These are phyloP conservation scores for Luscinia megarhynchos DNA, from an alignment of 2,797 vertebrate species.

Conservation along the genomic window DNA sequence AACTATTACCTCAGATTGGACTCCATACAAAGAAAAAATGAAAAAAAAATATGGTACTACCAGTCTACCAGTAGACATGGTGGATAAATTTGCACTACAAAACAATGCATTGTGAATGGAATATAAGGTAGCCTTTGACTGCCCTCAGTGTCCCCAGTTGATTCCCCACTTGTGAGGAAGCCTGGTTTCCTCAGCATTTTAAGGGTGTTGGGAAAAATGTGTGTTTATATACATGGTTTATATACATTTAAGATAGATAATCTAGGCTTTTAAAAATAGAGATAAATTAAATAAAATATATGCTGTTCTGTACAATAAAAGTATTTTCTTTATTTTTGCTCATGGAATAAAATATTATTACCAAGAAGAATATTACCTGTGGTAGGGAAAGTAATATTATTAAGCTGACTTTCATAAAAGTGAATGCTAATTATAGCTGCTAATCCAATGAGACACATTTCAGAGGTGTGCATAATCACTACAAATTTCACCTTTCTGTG, in stretches of 20 bases:
- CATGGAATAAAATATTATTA: not conserved
- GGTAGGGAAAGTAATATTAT: conserved; percentile 9
- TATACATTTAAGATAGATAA: not conserved
- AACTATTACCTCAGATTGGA: not conserved
- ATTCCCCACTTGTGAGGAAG: not conserved
- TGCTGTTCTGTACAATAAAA: not conserved
- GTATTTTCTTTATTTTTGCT: not conserved
- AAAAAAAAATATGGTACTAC: not conserved
- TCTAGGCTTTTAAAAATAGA: not conserved
- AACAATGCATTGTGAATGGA: not conserved
- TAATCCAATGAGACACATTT: conserved; percentile 63
- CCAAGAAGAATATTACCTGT: not conserved
- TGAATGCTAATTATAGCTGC: conserved; percentile 49
- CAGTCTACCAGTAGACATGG: not conserved
- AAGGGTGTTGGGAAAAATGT: not conserved
- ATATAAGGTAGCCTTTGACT: not conserved
- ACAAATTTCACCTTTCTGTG: conserved; percentile 54
- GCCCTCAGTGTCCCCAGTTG: not conserved
- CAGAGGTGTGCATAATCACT: conserved; percentile 48
- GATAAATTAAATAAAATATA: not conserved
- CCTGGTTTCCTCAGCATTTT: not conserved
- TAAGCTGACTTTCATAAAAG: conserved; percentile 30
- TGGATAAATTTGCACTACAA: not conserved
- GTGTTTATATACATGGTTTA: not conserved
- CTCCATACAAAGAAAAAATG: not conserved